Base-by-base conservation (phyloP, 2,113 vertebrate species). In the Amphilophus citrinellus region DNA sequence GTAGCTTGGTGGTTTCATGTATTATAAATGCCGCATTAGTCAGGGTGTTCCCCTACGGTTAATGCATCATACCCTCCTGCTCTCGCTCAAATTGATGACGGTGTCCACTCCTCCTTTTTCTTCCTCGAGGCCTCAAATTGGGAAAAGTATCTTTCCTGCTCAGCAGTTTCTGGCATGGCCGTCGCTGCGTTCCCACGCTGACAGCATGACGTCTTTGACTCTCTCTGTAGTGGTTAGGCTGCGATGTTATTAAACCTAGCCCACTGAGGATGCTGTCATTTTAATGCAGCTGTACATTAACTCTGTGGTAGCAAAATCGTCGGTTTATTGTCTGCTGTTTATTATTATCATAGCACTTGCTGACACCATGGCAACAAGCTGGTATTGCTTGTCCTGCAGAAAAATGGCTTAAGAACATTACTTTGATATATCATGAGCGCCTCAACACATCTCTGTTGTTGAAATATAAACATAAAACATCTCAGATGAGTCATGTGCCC, bases 201-300 rank as follows among this genome's bases (percentile, higher is more conserved):
- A 91, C 93, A 93, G 91, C 88, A 86, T 92, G 91, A 91, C 83
- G 86, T 92, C 91, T 89, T 83, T 7, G 87, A 79, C 57, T 62
- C 87, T 87, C 82, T 93, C 86, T 91, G 86, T 90, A 88, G 94
- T 91, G 94, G 93, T 95, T 88, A 89, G 68, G 37, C 85, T 80
- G 89, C 10, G 60, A 77, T 86, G 86, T 85, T 92, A 91, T 92
- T 93, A 90, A 91, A 91, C 76, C 83, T 79, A 82, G 85, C 84
- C 83, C 84, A 81, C 79, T 89, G 88, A 87, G 81, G 83, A 91
- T 92, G 90, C 88, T 92, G 92, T 93, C 93, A 93, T 90, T 85
- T 79, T 79, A 79, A 87, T 65, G 87, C 90, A 90, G 90, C 87
- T 91, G 93, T 83, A 87, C 88, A 85, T 91, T 86, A 88, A 88